Evolutionary conservation across 2,888 invertebrate species (phyloP).

Genomic region (Willowsia nigromaculata): DNA sequence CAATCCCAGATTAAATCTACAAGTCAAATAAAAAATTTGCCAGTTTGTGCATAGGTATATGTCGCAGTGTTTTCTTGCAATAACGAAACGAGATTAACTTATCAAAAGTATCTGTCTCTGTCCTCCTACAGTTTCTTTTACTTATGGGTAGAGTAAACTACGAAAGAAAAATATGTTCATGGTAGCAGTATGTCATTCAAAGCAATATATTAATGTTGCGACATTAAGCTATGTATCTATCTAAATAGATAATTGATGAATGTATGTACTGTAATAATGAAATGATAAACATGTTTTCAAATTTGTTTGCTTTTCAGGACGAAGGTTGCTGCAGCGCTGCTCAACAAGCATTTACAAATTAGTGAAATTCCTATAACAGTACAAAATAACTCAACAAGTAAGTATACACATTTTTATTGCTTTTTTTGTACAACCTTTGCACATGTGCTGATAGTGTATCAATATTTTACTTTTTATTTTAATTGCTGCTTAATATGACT

Average conservation of each 20-base stretch:
- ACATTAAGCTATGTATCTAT: too few species aligned
- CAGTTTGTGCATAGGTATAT: neutral
- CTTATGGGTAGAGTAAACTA: too few species aligned
- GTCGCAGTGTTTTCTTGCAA: too few species aligned
- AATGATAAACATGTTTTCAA: constrained; percentile 2
- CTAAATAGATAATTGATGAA: neutral
- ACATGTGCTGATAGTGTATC: too few species aligned
- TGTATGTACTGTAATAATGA: neutral
- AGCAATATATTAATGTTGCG: too few species aligned
- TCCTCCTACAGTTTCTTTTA: too few species aligned
- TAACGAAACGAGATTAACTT: too few species aligned
- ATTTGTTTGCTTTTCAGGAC: constrained; percentile 84
- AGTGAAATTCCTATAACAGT: constrained; percentile 82
- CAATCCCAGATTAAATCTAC: neutral
- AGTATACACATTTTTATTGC: constrained; percentile 41
- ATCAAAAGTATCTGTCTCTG: too few species aligned
- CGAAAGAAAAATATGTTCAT: too few species aligned
- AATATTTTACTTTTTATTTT: too few species aligned
- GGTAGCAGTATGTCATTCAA: too few species aligned
- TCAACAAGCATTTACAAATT: constrained; percentile 94
- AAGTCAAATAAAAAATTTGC: neutral
- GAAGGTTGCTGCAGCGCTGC: constrained; percentile 91
- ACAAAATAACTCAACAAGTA: constrained; percentile 78
- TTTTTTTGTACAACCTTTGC: neutral
- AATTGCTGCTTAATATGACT: too few species aligned